Percentiles rank a stretch among this genome's conserved stretches.
Conservation (phyloP, 2,888 invertebrate species). For the Drosophila seclusa region DNA sequence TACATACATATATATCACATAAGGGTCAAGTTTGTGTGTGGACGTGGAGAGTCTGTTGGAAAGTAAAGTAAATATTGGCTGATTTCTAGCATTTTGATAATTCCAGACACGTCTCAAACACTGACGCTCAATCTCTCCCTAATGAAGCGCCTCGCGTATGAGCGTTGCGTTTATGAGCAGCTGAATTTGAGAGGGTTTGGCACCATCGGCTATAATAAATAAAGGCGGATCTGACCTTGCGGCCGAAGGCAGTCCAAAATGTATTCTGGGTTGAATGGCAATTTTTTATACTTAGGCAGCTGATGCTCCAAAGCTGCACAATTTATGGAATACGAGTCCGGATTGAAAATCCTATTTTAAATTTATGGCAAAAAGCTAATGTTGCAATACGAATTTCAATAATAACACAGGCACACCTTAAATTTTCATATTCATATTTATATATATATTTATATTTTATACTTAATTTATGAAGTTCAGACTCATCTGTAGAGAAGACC, state of each 20-base stretch:
- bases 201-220: conserved; percentile 28
- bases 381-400: neutral
- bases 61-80: conserved; percentile 66
- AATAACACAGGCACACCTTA: neutral
- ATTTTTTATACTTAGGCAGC: conserved; percentile 13
- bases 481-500: neutral
- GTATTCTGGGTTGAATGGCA: conserved; percentile 21
- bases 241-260: conserved; percentile 2
- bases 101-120: conserved; percentile 62
- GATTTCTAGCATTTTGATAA: conserved; percentile 51
- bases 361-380: conserved; percentile 9
- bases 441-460: neutral
- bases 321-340: neutral
- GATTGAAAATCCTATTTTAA: conserved; percentile 5
- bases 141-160: conserved; percentile 56
- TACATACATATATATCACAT: conserved; percentile 14
- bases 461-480: no score
- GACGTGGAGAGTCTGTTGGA: conserved; percentile 31
- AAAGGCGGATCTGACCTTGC: conserved; percentile 41
- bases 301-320: neutral
- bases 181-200: conserved; percentile 21
- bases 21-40: conserved; percentile 51
- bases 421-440: neutral
- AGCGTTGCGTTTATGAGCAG: conserved; percentile 40
- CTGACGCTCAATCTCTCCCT: conserved; percentile 45